Evolutionary conservation across 2,797 vertebrate genomes (phyloP), one percentile per base, ranked within the genome.

Genomic region (Pipistrellus kuhlii): DNA sequence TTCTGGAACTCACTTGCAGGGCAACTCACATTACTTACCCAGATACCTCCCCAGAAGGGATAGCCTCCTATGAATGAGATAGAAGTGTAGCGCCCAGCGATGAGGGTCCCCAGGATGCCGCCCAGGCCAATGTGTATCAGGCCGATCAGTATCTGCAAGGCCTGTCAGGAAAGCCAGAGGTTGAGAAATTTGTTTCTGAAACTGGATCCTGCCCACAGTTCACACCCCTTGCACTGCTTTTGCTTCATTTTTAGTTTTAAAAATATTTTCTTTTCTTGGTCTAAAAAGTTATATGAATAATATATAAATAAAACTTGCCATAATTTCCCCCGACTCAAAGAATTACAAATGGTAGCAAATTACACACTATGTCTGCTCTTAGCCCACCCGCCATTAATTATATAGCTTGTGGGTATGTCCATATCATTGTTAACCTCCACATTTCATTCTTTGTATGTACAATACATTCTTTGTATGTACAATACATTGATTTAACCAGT

Each of bases 111-210:
- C 88, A 98, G 80, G 92, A 98, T 32, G 27, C 78, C 23, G 11
- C 97, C 97, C 0, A 98, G 95, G 66, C 97, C 88, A 0, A 98
- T 87, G 96, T 98, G 96, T 75, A 97, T 23, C 94, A 98, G 96
- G 62, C 98, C 97, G 0, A 97, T 97, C 85, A 98, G 90, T 92
- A 98, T 98, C 96, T 98, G 97, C 69, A 97, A 85, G 23, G 97
- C 97, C 98, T 98, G 94, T 82, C 44, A 25, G 30, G 6, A 35
- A 30, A 96, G 11, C 38, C 71, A 64, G n/a, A 71, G 15, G 18
- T 4, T 87, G 73, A 81, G 87, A 12, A 1, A 32, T 72, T 55
- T 27, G 41, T n/a, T 88, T 80, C 46, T 76, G 46, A 53, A 73
- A 9, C n/a, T 55, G 35, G 17, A 35, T 25, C 20, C 55, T 32